Base-by-base conservation (phyloP, 2,113 vertebrate genomes). In the Thamnophis sirtalis region DNA sequence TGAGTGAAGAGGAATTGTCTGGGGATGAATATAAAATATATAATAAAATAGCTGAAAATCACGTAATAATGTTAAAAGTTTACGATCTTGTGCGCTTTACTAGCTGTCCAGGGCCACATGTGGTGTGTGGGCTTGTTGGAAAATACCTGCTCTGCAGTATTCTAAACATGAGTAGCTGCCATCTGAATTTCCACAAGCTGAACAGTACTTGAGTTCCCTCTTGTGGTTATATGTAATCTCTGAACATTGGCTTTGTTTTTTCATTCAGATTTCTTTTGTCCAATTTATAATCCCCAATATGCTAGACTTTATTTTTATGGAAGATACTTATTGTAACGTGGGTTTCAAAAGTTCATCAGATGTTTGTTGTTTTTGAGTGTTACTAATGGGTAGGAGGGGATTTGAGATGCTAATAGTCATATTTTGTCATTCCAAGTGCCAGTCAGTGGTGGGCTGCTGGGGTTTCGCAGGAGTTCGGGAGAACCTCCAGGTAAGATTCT, bases 191-290 rank as follows among this genome's bases (percentile, higher is more conserved):
- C 2, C 1, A 4, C 10, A 91, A 60, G 0, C 0, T 2, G 68
- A 54, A 89, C 94, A 60, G 94, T 89, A 15, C 89, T 91, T 17
- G 93, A 91, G 93, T 93, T 96, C 96, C 96, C 90, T 95, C 95
- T 94, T 0, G 95, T 3, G 96, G 95, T 84, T 86, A 15, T 0
- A 0, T 2, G 4, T 54, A 1, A 6, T 85, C 88, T 80, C 86
- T 88, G 1, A 92, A 48, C 87, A 1, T 56, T 88, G 85, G 38
- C 84, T 9, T 60, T 0, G 10, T 7, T 91, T 38, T 3, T 21
- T 13, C 17, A n/a, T 1, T 48, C 58, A 5, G 51, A 43, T 88
- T 85, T 43, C 49, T 33, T 15, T 68, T 84, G 43, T 60, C 28
- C 22, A 10, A 0, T 0, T 89, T 48, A 51, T 26, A 84, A 5